Evolutionary conservation across 2,113 vertebrate genomes (phyloP).

Genomic region (Parus major): DNA sequence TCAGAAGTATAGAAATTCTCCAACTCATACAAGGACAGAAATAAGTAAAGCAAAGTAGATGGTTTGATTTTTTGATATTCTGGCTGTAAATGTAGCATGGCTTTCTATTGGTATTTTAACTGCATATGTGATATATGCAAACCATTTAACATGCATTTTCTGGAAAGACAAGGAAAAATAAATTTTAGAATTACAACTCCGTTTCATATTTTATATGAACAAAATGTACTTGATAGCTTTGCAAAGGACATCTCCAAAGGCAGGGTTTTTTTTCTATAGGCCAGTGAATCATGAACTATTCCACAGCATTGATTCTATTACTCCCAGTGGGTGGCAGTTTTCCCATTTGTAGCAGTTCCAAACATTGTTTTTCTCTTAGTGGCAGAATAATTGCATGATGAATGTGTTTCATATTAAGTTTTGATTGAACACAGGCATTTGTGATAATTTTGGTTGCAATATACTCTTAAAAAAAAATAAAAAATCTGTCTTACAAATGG

Average conservation of each 20-base stretch:
- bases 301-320: conserved; percentile 16
- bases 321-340: conserved; percentile 47
- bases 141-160: neutral
- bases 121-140: neutral
- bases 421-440: conserved; percentile 47
- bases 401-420: conserved; percentile 62
- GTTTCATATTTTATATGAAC: neutral
- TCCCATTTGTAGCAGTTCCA: conserved; percentile 58
- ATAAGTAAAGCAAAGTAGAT: neutral
- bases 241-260: conserved; percentile 28
- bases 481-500: neutral
- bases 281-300: conserved; percentile 56
- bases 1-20: neutral
- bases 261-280: neutral
- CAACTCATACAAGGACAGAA: neutral
- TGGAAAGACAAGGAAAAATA: neutral
- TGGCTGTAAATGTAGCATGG: neutral
- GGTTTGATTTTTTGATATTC: neutral
- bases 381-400: conserved; percentile 34
- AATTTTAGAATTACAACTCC: neutral
- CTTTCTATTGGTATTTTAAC: neutral
- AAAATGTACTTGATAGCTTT: conserved; percentile 16
- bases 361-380: conserved; percentile 56
- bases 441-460: conserved; percentile 27
- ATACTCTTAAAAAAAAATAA: neutral